A percentile compares a stretch with the other conserved stretches of the same genome.
phyloP scores from a whole-genome alignment of 2,888 invertebrate species.

The Melanargia galathea region DNA sequence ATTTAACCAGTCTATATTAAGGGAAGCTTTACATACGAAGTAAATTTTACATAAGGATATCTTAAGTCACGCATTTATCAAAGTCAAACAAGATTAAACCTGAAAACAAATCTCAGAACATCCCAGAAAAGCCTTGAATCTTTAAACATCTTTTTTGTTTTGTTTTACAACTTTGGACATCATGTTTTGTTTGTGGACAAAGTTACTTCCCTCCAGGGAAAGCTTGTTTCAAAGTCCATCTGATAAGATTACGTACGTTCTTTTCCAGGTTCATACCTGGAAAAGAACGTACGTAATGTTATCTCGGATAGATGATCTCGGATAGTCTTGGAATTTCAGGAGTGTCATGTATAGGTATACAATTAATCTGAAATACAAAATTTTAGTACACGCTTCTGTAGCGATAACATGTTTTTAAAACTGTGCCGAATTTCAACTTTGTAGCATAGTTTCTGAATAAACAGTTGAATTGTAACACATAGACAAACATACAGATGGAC shows the following conservation, averaged over 20 bases:
- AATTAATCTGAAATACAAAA: too few species aligned
- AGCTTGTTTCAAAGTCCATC: neutral
- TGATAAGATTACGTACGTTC: neutral
- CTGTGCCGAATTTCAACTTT: too few species aligned
- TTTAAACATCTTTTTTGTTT: conserved; percentile 12
- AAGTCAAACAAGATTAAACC: conserved; percentile 13
- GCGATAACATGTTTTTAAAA: too few species aligned
- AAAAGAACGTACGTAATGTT: too few species aligned
- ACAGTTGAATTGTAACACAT: too few species aligned
- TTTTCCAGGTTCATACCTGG: too few species aligned
- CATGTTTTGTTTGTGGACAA: neutral
- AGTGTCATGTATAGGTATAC: too few species aligned
- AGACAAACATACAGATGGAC: too few species aligned
- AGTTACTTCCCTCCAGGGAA: neutral
- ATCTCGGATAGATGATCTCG: too few species aligned
- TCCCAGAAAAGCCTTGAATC: conserved; percentile 9
- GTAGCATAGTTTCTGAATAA: too few species aligned
- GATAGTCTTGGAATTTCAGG: too few species aligned
- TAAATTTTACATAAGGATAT: neutral
- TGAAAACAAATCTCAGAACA: neutral
- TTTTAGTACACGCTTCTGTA: too few species aligned
- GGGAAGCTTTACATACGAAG: neutral
- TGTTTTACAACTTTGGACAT: conserved; percentile 7
- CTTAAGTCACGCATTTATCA: conserved; percentile 5
- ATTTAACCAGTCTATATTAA: neutral